Base-by-base conservation (phyloP, 2,797 vertebrate genomes). In the Pangasius djambal region DNA sequence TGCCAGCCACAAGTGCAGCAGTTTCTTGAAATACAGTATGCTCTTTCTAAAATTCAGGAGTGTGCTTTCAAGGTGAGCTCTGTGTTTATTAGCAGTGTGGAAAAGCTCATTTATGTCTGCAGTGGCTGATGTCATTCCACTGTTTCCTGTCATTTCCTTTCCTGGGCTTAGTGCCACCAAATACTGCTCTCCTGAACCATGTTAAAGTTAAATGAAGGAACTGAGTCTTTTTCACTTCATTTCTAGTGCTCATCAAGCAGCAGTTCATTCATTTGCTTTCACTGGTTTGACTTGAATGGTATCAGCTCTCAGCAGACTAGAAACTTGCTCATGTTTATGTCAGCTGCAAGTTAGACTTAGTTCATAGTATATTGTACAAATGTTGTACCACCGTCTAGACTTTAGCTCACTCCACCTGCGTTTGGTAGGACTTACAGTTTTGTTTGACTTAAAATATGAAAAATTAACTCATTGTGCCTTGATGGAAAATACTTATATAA, bases 201-300 rank as follows among this genome's bases (percentile, higher is more conserved):
- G 91, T 88, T 92, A 89, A 34, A n/a, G 72, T 92, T 89, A 91
- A 90, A 93, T 92, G 91, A 93, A 92, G 91, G 37, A 44, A 63
- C 81, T 83, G 93, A 94, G 94, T 92, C 92, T 92, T 95, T 95
- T 94, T 92, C 93, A 94, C 93, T 94, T 95, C 91, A 94, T 95
- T 95, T 94, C 88, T 84, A 93, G 89, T 88, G 75, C 92, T 94
- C 91, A 92, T 94, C 91, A 93, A 93, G 94, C 93, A 92, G 91
- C 90, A 91, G 92, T 86, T 93, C 90, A 93, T 90, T 94, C 92
- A 90, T 93, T 91, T 93, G 91, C 88, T 89, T 91, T 90, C 88
- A 89, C 91, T 91, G 90, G 92, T 88, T 90, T 87, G 77, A 88
- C 69, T 91, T 90, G 70, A 84, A 34, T 3, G 28, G 65, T 52